Conservation (phyloP, 2,113 vertebrate genomes). For the Cebus imitator region DNA sequence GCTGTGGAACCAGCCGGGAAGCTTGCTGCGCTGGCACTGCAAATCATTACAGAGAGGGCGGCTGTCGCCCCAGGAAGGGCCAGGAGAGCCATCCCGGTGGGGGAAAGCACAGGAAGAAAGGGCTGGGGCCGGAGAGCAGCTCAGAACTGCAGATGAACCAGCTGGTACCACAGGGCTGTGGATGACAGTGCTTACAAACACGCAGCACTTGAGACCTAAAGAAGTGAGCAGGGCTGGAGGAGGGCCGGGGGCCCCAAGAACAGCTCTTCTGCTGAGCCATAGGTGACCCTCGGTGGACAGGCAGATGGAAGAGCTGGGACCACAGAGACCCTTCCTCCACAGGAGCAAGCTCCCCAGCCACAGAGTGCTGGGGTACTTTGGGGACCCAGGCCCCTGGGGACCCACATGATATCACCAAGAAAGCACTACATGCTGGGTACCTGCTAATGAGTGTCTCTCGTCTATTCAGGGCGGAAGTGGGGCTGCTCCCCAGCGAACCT, state of each 20-base stretch:
- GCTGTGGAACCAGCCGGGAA: constrained; percentile 27
- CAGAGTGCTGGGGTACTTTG: neutral
- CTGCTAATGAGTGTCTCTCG: neutral
- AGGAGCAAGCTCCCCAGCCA: neutral
- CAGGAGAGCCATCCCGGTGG: accelerated
- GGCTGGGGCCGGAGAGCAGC: neutral
- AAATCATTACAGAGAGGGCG: neutral
- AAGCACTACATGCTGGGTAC: accelerated
- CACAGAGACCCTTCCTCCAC: no score
- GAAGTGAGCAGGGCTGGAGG: accelerated
- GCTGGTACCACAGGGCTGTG: accelerated
- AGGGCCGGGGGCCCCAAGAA: accelerated
- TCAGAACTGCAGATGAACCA: neutral
- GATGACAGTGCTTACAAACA: accelerated
- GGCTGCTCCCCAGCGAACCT: constrained; percentile 3
- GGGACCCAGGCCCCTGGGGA: neutral
- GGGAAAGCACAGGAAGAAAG: neutral
- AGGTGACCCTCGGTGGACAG: accelerated
- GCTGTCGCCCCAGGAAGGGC: neutral
- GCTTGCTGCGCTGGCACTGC: accelerated
- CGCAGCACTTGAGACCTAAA: accelerated
- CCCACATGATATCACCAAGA: neutral
- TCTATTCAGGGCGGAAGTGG: accelerated
- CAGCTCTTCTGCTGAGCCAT: accelerated
- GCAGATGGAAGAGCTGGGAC: accelerated